Conservation (phyloP, 1,140 invertebrate species). For the Drosophila prosaltans region DNA sequence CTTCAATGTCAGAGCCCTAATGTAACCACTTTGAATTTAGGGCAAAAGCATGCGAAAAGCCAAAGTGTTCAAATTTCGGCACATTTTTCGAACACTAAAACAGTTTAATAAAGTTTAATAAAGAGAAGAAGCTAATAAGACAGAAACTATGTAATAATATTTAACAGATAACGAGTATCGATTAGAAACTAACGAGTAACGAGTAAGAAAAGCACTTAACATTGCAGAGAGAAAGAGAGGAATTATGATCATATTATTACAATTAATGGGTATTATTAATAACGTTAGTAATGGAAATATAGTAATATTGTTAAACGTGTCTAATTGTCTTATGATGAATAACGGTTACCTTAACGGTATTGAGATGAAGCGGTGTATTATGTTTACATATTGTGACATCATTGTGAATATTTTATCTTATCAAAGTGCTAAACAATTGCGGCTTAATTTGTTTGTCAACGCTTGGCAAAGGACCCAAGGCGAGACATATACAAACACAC, state of each 20-base stretch:
- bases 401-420: conserved; percentile 15
- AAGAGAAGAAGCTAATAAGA: too few species aligned
- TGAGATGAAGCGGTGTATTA: neutral
- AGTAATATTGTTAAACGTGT: too few species aligned
- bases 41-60: conserved; percentile 1
- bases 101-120: too few species aligned
- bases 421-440: conserved; percentile 47
- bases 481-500: neutral
- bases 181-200: neutral
- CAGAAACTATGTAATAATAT: neutral
- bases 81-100: too few species aligned
- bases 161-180: neutral
- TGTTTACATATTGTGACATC: neutral
- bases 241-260: too few species aligned
- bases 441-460: conserved; percentile 67
- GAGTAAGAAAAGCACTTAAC: neutral
- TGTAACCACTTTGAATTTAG: neutral
- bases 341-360: too few species aligned
- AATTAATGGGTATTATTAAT: too few species aligned
- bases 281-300: too few species aligned
- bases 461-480: conserved; percentile 27
- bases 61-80: too few species aligned
- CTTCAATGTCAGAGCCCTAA: conserved; percentile 27
- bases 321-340: too few species aligned
- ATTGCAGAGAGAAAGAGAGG: too few species aligned